These are phyloP conservation scores for Trichechus manatus DNA, from an alignment of 2,113 vertebrate genomes.

Conservation along the genomic window DNA sequence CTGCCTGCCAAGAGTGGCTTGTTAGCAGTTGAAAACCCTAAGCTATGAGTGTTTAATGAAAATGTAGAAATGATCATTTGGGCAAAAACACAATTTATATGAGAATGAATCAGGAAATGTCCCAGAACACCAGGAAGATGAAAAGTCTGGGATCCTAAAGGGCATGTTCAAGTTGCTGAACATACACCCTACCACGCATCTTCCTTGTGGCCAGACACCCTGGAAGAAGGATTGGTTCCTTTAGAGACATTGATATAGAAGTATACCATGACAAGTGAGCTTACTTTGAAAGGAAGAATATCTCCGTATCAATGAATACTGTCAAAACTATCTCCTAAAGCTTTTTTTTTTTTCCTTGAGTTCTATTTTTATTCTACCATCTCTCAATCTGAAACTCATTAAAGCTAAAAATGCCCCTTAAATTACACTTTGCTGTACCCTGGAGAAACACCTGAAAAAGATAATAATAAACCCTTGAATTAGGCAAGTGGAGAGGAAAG, in stretches of 20 bases:
- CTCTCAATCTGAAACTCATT: slow-evolving; percentile 44
- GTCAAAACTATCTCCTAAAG: background rate
- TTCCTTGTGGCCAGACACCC: background rate
- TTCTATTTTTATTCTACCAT: background rate
- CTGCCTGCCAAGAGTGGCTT: slow-evolving; percentile 51
- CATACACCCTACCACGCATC: no score
- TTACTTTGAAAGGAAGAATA: background rate
- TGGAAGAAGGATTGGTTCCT: background rate
- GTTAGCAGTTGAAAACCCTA: slow-evolving; percentile 42
- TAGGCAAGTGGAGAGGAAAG: slow-evolving; percentile 69
- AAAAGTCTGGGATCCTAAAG: background rate
- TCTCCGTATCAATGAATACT: background rate
- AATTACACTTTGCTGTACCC: slow-evolving; percentile 49
- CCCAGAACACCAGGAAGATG: slow-evolving; percentile 37
- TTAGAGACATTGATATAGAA: background rate
- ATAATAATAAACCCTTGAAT: slow-evolving; percentile 79
- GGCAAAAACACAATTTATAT: slow-evolving; percentile 33
- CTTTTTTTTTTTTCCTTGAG: background rate
- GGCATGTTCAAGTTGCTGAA: background rate
- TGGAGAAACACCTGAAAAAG: slow-evolving; percentile 76
- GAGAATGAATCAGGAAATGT: slow-evolving; percentile 54
- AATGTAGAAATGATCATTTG: slow-evolving; percentile 48
- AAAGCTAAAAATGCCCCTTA: slow-evolving; percentile 54
- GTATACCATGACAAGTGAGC: background rate
- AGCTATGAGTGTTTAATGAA: slow-evolving; percentile 44